These are phyloP conservation scores for Bradypus variegatus DNA, from an alignment of 2,797 vertebrate species.

Conservation along the genomic window DNA sequence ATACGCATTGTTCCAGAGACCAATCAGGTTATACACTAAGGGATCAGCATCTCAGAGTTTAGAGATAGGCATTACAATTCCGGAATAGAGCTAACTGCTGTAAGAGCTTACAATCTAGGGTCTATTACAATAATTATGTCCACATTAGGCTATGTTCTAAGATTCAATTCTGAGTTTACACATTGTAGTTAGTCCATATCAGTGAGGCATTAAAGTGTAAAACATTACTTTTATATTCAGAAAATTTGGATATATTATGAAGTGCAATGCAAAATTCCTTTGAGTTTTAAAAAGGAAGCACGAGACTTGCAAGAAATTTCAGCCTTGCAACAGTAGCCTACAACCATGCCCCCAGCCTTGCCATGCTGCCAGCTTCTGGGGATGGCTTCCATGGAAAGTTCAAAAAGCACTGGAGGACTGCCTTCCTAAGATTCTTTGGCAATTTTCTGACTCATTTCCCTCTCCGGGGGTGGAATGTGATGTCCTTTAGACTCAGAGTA, in stretches of 20 bases:
- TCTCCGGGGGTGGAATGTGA: neutral
- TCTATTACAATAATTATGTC: too few species aligned
- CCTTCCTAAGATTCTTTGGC: conserved; percentile 37
- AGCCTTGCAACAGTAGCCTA: neutral
- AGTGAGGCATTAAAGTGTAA: too few species aligned
- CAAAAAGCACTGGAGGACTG: neutral
- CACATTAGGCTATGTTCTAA: too few species aligned
- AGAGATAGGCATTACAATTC: too few species aligned
- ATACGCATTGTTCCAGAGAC: too few species aligned
- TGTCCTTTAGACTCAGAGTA: neutral
- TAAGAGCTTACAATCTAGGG: too few species aligned
- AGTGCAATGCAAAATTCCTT: neutral
- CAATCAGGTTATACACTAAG: too few species aligned
- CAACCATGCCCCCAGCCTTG: neutral
- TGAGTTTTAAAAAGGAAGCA: conserved; percentile 4
- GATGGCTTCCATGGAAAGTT: conserved; percentile 24
- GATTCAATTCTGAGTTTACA: too few species aligned
- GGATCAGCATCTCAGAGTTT: too few species aligned
- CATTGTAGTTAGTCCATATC: too few species aligned
- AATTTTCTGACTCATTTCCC: neutral
- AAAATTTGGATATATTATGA: neutral
- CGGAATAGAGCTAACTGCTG: too few species aligned
- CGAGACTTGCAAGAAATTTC: neutral
- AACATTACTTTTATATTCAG: conserved; percentile 17
- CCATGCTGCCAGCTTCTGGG: neutral